phyloP scores from a whole-genome alignment of 2,888 invertebrate genomes.

The Clepsis dumicolana region DNA sequence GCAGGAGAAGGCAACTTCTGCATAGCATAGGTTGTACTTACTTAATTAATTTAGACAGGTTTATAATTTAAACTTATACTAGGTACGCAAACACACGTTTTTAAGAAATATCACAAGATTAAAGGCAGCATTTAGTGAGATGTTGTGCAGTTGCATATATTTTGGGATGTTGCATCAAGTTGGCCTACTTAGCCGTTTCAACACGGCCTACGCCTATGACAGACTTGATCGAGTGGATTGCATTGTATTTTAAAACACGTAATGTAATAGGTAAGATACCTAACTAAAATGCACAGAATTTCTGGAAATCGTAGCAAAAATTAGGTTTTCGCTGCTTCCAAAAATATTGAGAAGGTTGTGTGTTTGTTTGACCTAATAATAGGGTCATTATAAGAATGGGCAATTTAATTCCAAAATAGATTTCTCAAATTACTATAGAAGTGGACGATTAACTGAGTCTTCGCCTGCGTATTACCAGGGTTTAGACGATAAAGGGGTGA shows the following conservation, averaged over 20 bases:
- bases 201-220: slow-evolving; percentile 39
- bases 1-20: neutral
- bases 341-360: no score
- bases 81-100: neutral
- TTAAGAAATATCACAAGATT: slow-evolving; percentile 13
- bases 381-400: neutral
- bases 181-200: slow-evolving; percentile 35
- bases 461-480: no score
- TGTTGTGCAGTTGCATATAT: slow-evolving; percentile 20
- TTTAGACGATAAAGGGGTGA: no score
- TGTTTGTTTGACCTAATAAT: no score
- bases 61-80: neutral
- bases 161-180: slow-evolving; percentile 38
- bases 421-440: no score
- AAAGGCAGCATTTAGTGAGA: slow-evolving; percentile 22
- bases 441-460: no score
- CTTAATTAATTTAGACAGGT: slow-evolving; percentile 3
- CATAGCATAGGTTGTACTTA: no score
- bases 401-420: neutral
- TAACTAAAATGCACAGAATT: no score
- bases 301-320: no score
- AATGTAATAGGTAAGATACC: neutral
- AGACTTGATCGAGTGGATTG: slow-evolving; percentile 28
- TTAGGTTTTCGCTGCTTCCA: no score
- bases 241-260: slow-evolving; percentile 13